Conservation (phyloP, 2,113 vertebrate genomes). For the Emydocephalus ijimae region DNA sequence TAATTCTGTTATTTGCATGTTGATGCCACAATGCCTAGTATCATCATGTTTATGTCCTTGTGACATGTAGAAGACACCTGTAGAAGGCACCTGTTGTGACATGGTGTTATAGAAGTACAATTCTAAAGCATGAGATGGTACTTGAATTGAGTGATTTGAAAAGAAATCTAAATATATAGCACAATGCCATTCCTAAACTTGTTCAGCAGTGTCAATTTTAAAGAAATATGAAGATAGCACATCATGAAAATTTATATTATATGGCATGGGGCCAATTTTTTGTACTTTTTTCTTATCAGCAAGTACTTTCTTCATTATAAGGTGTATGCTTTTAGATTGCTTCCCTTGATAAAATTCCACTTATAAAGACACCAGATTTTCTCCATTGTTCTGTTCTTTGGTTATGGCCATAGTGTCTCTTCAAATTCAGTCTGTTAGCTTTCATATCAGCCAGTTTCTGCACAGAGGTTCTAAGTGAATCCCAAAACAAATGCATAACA, state of each 20-base stretch:
- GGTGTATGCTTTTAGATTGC: conserved; percentile 39
- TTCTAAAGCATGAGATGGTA: not conserved
- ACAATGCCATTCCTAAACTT: conserved; percentile 11
- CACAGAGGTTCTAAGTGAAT: conserved; percentile 62
- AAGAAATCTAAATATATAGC: conserved; percentile 27
- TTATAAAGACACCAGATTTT: conserved; percentile 49
- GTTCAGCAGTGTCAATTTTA: not conserved
- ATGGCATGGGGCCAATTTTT: conserved; percentile 8
- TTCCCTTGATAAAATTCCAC: conserved; percentile 51
- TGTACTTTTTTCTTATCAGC: conserved; percentile 22
- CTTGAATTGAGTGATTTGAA: conserved; percentile 5
- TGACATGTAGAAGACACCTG: not conserved
- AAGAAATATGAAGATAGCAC: not conserved
- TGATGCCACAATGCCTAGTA: not conserved
- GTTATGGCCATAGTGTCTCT: conserved; percentile 45
- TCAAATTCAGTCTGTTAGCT: conserved; percentile 57
- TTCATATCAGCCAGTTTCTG: conserved; percentile 31
- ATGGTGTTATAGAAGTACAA: not conserved
- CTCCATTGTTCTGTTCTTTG: conserved; percentile 37
- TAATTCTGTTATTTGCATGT: not conserved
- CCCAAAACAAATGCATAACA: conserved; percentile 54
- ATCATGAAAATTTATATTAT: conserved; percentile 22
- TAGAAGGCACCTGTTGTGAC: not conserved
- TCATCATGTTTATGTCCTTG: not conserved
- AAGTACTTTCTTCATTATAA: conserved; percentile 27